phyloP scores from a whole-genome alignment of 2,888 invertebrate genomes.

The Drosophila lutescens region DNA sequence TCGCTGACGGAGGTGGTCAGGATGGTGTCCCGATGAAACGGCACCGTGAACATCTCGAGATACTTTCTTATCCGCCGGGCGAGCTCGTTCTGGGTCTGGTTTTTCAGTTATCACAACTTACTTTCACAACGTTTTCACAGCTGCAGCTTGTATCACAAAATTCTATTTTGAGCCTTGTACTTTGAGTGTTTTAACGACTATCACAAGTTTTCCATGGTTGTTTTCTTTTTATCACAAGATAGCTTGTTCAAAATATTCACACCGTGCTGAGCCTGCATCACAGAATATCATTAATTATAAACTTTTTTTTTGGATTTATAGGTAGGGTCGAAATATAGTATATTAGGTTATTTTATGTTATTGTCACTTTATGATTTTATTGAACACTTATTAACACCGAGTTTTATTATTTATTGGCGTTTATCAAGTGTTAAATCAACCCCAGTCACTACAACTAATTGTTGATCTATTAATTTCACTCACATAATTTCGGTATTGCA shows the following conservation, averaged over 20 bases:
- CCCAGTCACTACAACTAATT: neutral
- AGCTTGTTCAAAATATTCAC: conserved; percentile 2
- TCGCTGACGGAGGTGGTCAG: conserved; percentile 87
- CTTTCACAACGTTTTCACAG: conserved; percentile 36
- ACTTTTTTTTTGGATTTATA: neutral
- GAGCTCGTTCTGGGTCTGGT: conserved; percentile 9
- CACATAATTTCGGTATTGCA: neutral
- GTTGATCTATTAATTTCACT: neutral
- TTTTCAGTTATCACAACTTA: conserved; percentile 49
- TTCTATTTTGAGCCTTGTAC: conserved; percentile 18
- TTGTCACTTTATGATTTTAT: neutral
- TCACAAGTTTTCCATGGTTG: conserved; percentile 43
- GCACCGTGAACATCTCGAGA: conserved; percentile 83
- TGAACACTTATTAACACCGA: neutral
- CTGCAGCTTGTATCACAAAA: conserved; percentile 25
- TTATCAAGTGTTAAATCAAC: neutral
- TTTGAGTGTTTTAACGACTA: conserved; percentile 16
- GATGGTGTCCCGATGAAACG: conserved; percentile 84
- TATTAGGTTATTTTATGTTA: neutral
- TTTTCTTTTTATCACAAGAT: conserved; percentile 33
- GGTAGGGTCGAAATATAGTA: neutral
- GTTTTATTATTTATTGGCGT: neutral
- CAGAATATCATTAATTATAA: neutral
- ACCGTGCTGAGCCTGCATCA: conserved; percentile 6
- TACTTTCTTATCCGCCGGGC: conserved; percentile 14